Evolutionary conservation across 1,140 invertebrate species (phyloP).

Genomic region (Portunus trituberculatus): DNA sequence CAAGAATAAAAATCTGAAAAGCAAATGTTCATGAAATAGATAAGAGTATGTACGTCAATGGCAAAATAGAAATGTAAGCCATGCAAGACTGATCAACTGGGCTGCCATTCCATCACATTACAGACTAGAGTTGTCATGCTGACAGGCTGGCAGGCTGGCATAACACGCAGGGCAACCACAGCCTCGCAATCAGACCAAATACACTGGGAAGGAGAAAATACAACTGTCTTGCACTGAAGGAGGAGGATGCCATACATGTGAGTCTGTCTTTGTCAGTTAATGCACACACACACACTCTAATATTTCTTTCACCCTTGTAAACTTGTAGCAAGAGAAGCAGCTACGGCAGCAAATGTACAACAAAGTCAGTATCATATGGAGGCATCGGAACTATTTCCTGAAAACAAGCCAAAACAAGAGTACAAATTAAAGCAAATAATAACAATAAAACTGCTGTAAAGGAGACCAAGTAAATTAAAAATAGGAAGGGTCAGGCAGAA

Average conservation of each 20-base stretch:
- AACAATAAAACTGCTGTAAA: neutral
- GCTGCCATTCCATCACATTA: neutral
- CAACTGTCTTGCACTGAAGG: neutral
- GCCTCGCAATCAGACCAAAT: neutral
- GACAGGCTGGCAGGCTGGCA: neutral
- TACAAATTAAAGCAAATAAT: constrained; percentile 7
- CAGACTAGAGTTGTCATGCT: neutral
- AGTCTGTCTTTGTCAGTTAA: neutral
- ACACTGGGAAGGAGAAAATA: neutral
- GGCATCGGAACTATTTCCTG: neutral
- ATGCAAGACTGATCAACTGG: neutral
- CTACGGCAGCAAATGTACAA: neutral
- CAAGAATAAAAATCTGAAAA: no score
- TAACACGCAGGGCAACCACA: neutral
- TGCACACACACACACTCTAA: neutral
- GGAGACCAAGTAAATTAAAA: neutral
- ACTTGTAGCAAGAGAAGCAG: neutral
- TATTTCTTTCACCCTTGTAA: neutral
- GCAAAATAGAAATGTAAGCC: neutral
- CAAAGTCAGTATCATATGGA: neutral
- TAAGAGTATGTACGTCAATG: neutral
- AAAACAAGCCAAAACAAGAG: neutral
- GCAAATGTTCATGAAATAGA: neutral
- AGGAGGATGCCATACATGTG: neutral
- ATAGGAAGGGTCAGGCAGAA: no score